phyloP scores from a whole-genome alignment of 2,888 invertebrate genomes.

The Acanthosepion esculentum region DNA sequence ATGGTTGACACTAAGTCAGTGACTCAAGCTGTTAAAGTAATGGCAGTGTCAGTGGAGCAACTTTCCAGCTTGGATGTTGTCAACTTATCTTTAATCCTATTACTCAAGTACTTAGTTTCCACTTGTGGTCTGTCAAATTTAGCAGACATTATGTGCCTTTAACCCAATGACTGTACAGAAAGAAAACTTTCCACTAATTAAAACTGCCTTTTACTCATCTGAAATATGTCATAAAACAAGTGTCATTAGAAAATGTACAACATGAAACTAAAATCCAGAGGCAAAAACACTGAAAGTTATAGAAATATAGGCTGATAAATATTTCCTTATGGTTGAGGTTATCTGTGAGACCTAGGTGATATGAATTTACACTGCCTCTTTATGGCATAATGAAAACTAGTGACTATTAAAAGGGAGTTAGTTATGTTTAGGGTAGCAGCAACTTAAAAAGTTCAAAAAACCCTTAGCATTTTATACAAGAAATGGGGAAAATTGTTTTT shows the following conservation, averaged over 20 bases:
- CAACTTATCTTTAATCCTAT: slow-evolving; percentile 33
- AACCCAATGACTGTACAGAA: background rate
- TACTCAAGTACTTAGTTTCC: background rate
- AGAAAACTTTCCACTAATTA: background rate
- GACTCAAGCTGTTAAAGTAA: background rate
- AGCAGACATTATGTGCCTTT: background rate
- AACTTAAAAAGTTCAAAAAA: too few species aligned
- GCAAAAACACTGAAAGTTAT: background rate
- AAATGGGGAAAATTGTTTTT: too few species aligned
- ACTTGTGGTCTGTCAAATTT: slow-evolving; percentile 13
- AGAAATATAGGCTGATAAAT: background rate
- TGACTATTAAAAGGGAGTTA: background rate
- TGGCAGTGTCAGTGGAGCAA: background rate
- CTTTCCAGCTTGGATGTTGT: background rate
- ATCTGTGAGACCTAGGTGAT: background rate
- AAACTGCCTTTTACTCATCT: background rate
- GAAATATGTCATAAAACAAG: background rate
- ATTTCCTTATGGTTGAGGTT: background rate
- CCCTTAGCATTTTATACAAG: too few species aligned
- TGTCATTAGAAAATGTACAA: background rate
- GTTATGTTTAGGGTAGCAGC: background rate
- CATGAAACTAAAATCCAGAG: background rate
- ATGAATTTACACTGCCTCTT: background rate
- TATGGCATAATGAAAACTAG: background rate
- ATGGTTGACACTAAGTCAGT: background rate